These are phyloP conservation scores for Picathartes gymnocephalus DNA, from an alignment of 2,113 vertebrate species.

Conservation along the genomic window DNA sequence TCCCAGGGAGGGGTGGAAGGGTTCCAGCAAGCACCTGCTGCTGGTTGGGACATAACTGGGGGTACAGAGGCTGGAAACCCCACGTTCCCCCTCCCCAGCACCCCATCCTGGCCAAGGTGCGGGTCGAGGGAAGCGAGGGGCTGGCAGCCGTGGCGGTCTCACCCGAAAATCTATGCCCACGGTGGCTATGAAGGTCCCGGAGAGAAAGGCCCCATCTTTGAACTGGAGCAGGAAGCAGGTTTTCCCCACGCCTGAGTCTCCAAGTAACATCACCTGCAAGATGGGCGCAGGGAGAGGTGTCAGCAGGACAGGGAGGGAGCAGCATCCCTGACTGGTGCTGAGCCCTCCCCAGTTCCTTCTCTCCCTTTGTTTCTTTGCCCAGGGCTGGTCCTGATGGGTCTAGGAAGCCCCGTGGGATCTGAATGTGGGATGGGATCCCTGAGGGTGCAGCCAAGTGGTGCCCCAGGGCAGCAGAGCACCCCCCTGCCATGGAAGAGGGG, in stretches of 20 bases:
- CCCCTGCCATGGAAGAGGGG: neutral
- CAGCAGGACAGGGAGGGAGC: neutral
- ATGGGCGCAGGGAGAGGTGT: neutral
- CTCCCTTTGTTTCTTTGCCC: neutral
- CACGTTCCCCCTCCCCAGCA: rapidly evolving
- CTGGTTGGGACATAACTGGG: neutral
- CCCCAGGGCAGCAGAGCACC: neutral
- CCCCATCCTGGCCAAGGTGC: neutral
- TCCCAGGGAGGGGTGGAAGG: neutral
- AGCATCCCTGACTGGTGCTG: neutral
- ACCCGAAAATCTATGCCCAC: conserved; percentile 99
- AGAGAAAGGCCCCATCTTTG: conserved; percentile 95
- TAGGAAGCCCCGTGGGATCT: rapidly evolving
- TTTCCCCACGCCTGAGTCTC: conserved; percentile 98
- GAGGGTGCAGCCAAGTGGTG: rapidly evolving
- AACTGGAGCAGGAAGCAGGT: conserved; percentile 95
- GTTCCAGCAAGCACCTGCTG: neutral
- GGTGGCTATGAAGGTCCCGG: conserved; percentile 95
- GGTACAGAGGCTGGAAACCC: neutral
- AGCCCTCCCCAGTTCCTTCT: neutral
- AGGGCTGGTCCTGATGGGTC: neutral
- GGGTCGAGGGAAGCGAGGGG: neutral
- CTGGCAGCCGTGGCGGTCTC: conserved; percentile 69
- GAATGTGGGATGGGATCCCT: neutral
- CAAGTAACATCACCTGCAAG: conserved; percentile 95